Conservation (phyloP, 2,113 vertebrate species). For the Pollimyrus isidori region DNA sequence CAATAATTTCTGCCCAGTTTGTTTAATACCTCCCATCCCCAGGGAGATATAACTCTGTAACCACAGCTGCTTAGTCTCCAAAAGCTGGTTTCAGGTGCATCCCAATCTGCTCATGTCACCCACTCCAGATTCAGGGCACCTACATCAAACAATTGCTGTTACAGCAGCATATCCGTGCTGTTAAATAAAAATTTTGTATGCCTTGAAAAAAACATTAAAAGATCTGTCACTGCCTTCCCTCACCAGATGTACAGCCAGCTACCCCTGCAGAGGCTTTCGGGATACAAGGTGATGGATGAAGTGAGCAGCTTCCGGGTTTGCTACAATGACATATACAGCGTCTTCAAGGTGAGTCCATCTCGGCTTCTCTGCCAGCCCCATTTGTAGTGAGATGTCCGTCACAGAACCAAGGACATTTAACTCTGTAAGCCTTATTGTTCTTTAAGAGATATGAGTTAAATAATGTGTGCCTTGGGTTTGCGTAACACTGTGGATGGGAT, state of each 20-base stretch:
- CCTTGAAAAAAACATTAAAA: not conserved
- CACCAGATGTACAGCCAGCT: constrained; percentile 60
- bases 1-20: not conserved
- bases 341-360: constrained; percentile 50
- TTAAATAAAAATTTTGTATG: not conserved
- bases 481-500: no score
- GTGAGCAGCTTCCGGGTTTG: not conserved
- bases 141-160: not conserved
- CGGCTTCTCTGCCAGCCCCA: not conserved
- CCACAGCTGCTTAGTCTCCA: not conserved
- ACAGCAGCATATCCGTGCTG: not conserved
- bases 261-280: constrained; percentile 55
- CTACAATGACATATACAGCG: constrained; percentile 44
- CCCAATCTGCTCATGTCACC: not conserved
- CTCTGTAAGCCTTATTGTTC: not conserved
- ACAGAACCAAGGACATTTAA: not conserved
- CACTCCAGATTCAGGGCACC: not conserved
- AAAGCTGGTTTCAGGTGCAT: not conserved
- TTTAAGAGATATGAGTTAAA: not conserved
- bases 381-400: not conserved
- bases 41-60: not conserved
- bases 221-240: not conserved
- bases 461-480: not conserved
- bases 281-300: constrained; percentile 47
- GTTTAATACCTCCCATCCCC: not conserved